A percentile compares a stretch with the other conserved stretches of the same genome.
These are phyloP conservation scores for Metopolophium dirhodum DNA, from an alignment of 1,140 invertebrate species.

Conservation along the genomic window DNA sequence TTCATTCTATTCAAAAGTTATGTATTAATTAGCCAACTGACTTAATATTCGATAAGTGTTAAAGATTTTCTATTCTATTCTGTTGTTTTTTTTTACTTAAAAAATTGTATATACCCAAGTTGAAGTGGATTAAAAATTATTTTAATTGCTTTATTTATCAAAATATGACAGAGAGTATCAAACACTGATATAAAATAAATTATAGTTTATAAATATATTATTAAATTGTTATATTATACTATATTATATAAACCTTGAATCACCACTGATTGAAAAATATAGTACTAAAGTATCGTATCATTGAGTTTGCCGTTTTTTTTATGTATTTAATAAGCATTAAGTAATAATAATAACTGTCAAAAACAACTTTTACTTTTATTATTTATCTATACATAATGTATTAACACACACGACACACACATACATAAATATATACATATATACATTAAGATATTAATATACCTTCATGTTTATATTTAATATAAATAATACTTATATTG, in stretches of 20 bases:
- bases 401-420: neutral
- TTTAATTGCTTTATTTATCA: neutral
- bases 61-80: neutral
- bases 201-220: neutral
- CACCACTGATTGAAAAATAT: neutral
- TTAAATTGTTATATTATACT: too few relatives aligned
- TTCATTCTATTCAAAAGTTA: conserved; percentile 8
- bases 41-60: neutral
- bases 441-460: neutral
- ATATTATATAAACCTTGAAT: neutral
- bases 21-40: neutral
- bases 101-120: neutral
- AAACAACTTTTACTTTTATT: neutral
- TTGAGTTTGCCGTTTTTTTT: neutral
- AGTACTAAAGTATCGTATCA: neutral
- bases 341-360: conserved; percentile 4
- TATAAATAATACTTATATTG: neutral
- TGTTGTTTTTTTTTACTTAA: neutral
- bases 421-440: neutral
- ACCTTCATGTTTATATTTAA: neutral
- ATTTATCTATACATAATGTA: neutral
- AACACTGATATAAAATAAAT: neutral
- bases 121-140: neutral
- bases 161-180: neutral
- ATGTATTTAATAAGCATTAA: neutral